These are phyloP conservation scores for Ophion ellenae DNA, from an alignment of 2,888 invertebrate species.

Conservation along the genomic window DNA sequence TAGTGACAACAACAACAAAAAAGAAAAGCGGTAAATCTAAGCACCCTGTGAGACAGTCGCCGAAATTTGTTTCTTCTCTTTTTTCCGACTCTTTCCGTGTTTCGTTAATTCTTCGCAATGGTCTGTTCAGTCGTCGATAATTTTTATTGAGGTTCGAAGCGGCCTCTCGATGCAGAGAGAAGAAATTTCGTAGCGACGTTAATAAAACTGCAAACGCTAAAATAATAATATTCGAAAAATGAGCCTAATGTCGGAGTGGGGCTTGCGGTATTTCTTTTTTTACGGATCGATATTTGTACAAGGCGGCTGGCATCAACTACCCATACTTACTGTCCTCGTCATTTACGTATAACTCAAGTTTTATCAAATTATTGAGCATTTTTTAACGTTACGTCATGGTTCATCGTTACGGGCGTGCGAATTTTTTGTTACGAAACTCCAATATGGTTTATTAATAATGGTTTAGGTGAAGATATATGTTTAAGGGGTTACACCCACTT, in stretches of 20 bases:
- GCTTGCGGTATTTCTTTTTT: not conserved
- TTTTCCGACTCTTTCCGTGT: slow-evolving; percentile 19
- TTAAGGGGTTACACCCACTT: too few relatives aligned
- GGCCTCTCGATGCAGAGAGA: not conserved
- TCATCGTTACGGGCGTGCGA: not conserved
- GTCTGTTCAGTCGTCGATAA: slow-evolving; percentile 51
- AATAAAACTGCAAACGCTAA: not conserved
- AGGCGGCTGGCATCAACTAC: slow-evolving; percentile 37
- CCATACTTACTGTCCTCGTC: not conserved
- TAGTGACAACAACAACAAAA: slow-evolving; percentile 19
- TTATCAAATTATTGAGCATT: slow-evolving; percentile 22
- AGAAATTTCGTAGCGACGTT: slow-evolving; percentile 8
- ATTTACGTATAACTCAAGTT: not conserved
- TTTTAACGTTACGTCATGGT: not conserved
- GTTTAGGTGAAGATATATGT: too few relatives aligned
- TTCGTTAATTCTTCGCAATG: slow-evolving; percentile 51
- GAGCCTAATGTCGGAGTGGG: slow-evolving; percentile 1
- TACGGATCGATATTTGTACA: slow-evolving; percentile 44
- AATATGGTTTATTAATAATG: too few relatives aligned
- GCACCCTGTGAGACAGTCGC: slow-evolving; percentile 58
- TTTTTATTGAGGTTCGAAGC: slow-evolving; percentile 2
- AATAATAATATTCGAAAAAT: not conserved
- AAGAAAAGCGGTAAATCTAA: slow-evolving; percentile 44
- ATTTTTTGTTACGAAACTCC: not conserved
- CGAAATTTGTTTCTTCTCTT: slow-evolving; percentile 33